Base-by-base conservation (phyloP, 2,888 invertebrate species). In the Diaphora mendica region DNA sequence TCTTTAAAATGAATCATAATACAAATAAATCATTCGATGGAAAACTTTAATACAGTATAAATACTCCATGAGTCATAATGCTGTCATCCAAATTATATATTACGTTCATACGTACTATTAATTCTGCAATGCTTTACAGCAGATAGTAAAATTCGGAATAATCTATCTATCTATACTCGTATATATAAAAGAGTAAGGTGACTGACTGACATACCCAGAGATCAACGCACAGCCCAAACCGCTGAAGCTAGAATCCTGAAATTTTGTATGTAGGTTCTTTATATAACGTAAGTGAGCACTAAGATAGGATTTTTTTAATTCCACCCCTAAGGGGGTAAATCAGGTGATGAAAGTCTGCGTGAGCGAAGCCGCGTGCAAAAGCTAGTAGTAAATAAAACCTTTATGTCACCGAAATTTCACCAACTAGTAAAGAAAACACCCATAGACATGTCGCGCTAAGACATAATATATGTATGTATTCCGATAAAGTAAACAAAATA, bases 21-120 rank as follows among this genome's bases (percentile, higher is more conserved):
- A 78, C 70, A 72, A 80, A 82, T 84, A 82, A 81, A 85, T 82
- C 68, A 79, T 79, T 79, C 68, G 72, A 68, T 79, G 76, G 81
- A 81, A 84, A 77, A 77, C 51, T 79, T 81, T 76, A 76, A 76
- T 75, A 77, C 64, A 78, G 33, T 73, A 77, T 73, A 39, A 70
- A 76, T 76, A 66, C 69, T 76, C 67, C 35, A 73, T 80, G 82
- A 82, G 74, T 84, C 82, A 84, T 76, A 73, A 74, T 51, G 67
- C 64, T 66, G 44, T 26, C 72, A 73, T 77, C 75, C 72, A 68
- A 81, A 81, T 81, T 76, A 79, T 73, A 64, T 75, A 68, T 80
- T 74, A 71, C 74, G 75, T 72, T 68, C 65, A 62, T 39, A 17
- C 35, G 51, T 55, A 26, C 15, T 68, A n/a, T 23, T 15, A n/a